Percentiles rank a stretch among this genome's conserved stretches.
Conservation (phyloP, 2,113 vertebrate species). For the Hypomesus transpacificus region DNA sequence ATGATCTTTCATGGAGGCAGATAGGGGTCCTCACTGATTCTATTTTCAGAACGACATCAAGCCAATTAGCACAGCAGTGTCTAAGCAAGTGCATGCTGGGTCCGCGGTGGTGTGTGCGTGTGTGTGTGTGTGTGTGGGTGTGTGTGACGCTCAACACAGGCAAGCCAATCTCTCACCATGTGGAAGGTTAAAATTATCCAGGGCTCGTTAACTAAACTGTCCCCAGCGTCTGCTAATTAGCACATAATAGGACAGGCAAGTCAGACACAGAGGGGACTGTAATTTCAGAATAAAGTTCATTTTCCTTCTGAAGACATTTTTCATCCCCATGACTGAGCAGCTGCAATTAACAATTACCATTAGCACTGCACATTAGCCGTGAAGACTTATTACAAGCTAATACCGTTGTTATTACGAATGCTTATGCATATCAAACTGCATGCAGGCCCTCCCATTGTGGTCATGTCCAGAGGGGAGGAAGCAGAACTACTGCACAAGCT, state of each 20-base stretch:
- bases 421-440: neutral
- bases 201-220: constrained; percentile 67
- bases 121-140: constrained; percentile 41
- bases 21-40: constrained; percentile 44
- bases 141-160: constrained; percentile 11
- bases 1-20: constrained; percentile 58
- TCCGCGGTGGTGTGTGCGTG: constrained; percentile 36
- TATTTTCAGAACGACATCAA: constrained; percentile 67
- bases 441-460: too few species aligned
- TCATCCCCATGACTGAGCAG: constrained; percentile 49
- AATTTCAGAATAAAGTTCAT: constrained; percentile 66
- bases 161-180: constrained; percentile 27
- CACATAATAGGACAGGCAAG: constrained; percentile 67
- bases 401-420: constrained; percentile 28
- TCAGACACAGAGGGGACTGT: constrained; percentile 56
- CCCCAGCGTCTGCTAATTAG: constrained; percentile 70
- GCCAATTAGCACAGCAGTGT: constrained; percentile 65
- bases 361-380: constrained; percentile 57
- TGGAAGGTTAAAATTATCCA: constrained; percentile 64
- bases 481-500: neutral
- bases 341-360: constrained; percentile 61
- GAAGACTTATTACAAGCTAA: constrained; percentile 57
- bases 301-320: constrained; percentile 56
- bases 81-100: constrained; percentile 58
- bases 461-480: neutral